Conservation (phyloP, 2,797 vertebrate species). For the Enteromius argenteus region DNA sequence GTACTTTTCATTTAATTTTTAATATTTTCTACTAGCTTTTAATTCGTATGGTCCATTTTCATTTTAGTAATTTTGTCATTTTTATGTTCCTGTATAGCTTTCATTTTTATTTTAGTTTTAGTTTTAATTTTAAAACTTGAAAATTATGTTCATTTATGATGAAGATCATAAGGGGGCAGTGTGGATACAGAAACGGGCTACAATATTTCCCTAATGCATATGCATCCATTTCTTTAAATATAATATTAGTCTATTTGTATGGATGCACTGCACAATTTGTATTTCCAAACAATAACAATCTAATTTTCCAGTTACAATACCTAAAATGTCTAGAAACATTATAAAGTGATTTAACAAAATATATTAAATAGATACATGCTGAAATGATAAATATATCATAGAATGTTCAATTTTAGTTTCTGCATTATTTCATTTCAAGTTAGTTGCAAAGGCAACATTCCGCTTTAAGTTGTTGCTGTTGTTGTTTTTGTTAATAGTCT, state of each 20-base stretch:
- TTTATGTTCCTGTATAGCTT: not conserved
- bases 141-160: not conserved
- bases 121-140: too few relatives aligned
- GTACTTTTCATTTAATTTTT: not conserved
- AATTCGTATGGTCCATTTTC: not conserved
- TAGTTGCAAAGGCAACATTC: not conserved
- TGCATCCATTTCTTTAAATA: not conserved
- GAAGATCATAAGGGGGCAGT: conserved; percentile 54
- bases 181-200: not conserved
- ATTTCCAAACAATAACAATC: not conserved
- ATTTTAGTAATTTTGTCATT: not conserved
- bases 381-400: not conserved
- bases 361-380: not conserved
- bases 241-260: not conserved
- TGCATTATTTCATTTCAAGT: not conserved
- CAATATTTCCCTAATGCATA: not conserved
- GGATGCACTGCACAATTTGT: not conserved
- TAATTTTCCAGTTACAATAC: not conserved
- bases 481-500: not conserved
- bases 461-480: not conserved
- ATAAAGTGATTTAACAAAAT: not conserved
- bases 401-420: not conserved
- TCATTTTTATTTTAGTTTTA: too few relatives aligned
- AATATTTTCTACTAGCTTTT: not conserved
- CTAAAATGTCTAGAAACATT: not conserved